Evolutionary conservation across 2,113 vertebrate species (phyloP), one percentile per base, ranked within the genome.

Genomic region (Heptranchias perlo): DNA sequence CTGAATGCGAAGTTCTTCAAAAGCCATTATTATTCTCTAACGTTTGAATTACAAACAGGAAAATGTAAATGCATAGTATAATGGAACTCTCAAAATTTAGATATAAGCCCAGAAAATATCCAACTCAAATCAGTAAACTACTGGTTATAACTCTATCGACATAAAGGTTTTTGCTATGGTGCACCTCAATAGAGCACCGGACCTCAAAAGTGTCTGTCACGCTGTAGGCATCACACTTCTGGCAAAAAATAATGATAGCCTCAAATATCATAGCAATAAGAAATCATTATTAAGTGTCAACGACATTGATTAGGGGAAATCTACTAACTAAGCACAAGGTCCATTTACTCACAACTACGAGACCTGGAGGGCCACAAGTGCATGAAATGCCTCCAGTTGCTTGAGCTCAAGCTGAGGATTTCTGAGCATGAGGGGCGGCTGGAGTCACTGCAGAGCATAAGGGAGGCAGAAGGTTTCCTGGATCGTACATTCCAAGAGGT

Each of bases 21-120:
- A 99, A 78, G 98, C 98, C 96, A 96, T 96, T 96, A 98, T 97
- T 97, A 98, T 97, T 97, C 98, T 98, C 99, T 99, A 96, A 10
- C 96, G 97, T 96, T 54, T 97, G 58, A 97, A 96, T 97, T 62
- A 96, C n/a, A 93, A 96, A 8, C 49, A 89, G 49, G 11, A 82
- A 82, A 92, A 52, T 4, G 49, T 16, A 96, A 82, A 91, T 76
- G 54, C 25, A 35, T 73, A 92, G 10, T 13, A 95, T 76, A 6
- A 11, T 35, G 84, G 64, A 96, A 58, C 76, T 58, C 44, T 87
- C 13, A 95, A 67, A 39, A 21, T 64, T 96, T 35, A 28, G 49
- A 61, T 76, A 69, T 58, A 65, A 31, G 16, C 89, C 61, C 5
- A 82, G 4, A 35, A 73, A 73, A 73, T 73, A 73, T 31, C 69